Conservation (phyloP, 2,888 invertebrate genomes). For the Standfussiana lucernea region DNA sequence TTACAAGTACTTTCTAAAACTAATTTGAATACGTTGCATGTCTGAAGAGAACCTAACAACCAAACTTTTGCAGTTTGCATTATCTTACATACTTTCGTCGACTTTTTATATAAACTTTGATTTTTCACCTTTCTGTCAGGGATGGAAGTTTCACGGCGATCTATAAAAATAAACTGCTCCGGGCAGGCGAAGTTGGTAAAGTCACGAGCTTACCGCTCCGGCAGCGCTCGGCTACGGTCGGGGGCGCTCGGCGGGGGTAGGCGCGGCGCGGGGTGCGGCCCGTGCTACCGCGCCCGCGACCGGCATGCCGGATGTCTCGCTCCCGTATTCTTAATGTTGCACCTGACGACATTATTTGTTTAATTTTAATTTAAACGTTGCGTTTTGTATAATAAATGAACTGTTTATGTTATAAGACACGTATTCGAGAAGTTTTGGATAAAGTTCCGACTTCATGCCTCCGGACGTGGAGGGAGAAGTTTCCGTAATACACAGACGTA, state of each 20-base stretch:
- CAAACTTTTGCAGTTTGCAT: conserved; percentile 72
- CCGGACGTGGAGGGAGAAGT: conserved; percentile 11
- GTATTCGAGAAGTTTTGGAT: conserved; percentile 40
- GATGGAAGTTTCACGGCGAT: conserved; percentile 69
- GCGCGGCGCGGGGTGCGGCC: conserved; percentile 51
- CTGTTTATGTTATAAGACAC: conserved; percentile 53
- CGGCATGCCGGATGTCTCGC: conserved; percentile 46
- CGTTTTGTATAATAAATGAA: conserved; percentile 42
- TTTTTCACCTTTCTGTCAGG: conserved; percentile 71
- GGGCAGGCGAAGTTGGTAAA: conserved; percentile 61
- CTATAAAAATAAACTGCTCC: conserved; percentile 72
- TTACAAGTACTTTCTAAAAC: conserved; percentile 58
- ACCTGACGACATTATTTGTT: conserved; percentile 64
- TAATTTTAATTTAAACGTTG: conserved; percentile 53
- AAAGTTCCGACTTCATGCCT: conserved; percentile 39
- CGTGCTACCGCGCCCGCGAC: conserved; percentile 58
- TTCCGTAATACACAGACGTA: conserved; percentile 24
- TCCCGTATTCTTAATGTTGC: conserved; percentile 56
- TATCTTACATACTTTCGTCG: conserved; percentile 65
- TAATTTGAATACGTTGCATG: conserved; percentile 70
- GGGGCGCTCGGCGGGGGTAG: conserved; percentile 31
- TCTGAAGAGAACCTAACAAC: conserved; percentile 68
- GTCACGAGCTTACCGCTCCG: conserved; percentile 53
- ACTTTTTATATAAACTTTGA: conserved; percentile 69
- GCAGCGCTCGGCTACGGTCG: conserved; percentile 28